phyloP scores from a whole-genome alignment of 2,113 vertebrate species.

The Prinia subflava region DNA sequence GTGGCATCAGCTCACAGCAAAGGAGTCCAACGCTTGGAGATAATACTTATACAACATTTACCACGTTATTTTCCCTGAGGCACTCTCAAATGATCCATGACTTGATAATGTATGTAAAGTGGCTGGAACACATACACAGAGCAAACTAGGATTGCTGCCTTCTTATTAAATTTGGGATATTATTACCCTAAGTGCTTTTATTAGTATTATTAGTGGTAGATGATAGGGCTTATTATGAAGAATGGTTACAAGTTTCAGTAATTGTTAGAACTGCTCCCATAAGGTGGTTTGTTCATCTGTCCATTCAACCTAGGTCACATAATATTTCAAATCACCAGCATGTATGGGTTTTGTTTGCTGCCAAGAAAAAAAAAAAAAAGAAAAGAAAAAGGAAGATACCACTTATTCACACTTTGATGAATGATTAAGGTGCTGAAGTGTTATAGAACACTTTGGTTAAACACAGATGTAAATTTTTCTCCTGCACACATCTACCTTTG shows the following conservation, averaged over 20 bases:
- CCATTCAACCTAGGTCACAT: background rate
- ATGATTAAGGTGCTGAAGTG: background rate
- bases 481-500: background rate
- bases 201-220: slow-evolving; percentile 24
- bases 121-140: slow-evolving; percentile 23
- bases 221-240: background rate
- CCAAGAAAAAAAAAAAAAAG: background rate
- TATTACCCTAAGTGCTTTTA: slow-evolving; percentile 18
- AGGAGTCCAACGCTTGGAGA: background rate
- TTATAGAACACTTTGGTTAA: background rate
- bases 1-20: background rate
- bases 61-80: slow-evolving; percentile 37
- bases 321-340: background rate
- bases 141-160: background rate
- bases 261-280: slow-evolving; percentile 5
- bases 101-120: slow-evolving; percentile 48
- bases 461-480: background rate
- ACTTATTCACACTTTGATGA: background rate
- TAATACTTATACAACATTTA: slow-evolving; percentile 48
- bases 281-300: background rate
- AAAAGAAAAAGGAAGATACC: background rate
- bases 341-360: background rate
- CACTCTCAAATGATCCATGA: slow-evolving; percentile 37
- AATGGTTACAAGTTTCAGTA: slow-evolving; percentile 31
- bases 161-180: slow-evolving; percentile 44